Evolutionary conservation across 1,140 invertebrate species (phyloP), one percentile per base, ranked within the genome.

Genomic region (Sycophila sp.): DNA sequence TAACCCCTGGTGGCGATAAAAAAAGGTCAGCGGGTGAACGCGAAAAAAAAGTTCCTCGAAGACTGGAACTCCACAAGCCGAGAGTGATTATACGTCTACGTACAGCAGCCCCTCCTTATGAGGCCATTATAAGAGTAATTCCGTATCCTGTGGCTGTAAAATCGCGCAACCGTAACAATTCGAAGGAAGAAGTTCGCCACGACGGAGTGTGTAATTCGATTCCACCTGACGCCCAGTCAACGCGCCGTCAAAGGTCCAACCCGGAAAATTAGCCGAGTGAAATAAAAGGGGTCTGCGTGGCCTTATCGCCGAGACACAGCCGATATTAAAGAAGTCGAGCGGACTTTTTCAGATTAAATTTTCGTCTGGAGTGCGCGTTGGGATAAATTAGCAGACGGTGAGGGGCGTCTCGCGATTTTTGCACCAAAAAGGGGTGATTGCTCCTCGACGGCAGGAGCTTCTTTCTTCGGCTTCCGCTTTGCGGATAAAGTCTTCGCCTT

Each of bases 181-280:
- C 38, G 47, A 64, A 51, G 36, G 51, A 64, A 64, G 62, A 64
- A 64, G 62, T 10, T 53, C 45, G n/a, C n/a, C 42, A 36, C 32
- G 47, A 6, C 47, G 28, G 62, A 64, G 45, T 64, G 62, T 64
- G 62, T 64, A 64, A 64, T 64, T 64, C 62, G 62, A 64, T 64
- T 64, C 40, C n/a, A 26, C 58, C 19, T 60, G 58, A 60, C 58
- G 55, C 42, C 17, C 5, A 17, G 53, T 3, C 30, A 19, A n/a
- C 32, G 28, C 28, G 34, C 38, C 28, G 36, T 58, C 55, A n/a
- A 7, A 34, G 36, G 55, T 26, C 55, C 55, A 38, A 22, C 34
- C 34, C 13, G 19, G 22, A 19, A 40, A 60, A 60, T 60, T 60
- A 60, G 36, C 56, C 10, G 34, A 42, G 56, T 60, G 56, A 38